Percentiles rank a stretch among this genome's conserved stretches.
Conservation (phyloP, 2,797 vertebrate genomes). For the Neomorphus geoffroyi region DNA sequence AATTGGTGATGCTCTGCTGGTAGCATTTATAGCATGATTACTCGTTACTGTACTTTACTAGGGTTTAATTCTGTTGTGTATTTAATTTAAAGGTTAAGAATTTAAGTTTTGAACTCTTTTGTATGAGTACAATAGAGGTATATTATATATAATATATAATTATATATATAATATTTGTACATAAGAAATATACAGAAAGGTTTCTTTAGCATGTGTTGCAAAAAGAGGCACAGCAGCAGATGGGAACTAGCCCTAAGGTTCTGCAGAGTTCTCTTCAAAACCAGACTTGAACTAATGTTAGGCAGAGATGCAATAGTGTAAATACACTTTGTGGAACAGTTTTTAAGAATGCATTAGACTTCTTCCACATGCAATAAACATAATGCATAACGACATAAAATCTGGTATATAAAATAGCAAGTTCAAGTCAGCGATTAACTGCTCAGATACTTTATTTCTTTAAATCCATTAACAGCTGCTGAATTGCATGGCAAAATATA, state of each 20-base stretch:
- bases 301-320: neutral
- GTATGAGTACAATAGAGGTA: neutral
- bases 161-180: neutral
- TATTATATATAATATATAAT: too few species aligned
- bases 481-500: neutral
- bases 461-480: neutral
- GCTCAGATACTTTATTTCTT: slow-evolving; percentile 39
- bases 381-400: neutral
- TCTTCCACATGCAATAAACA: neutral
- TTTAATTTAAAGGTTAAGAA: neutral
- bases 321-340: neutral
- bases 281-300: neutral
- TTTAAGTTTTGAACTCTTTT: neutral
- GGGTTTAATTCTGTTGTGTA: neutral
- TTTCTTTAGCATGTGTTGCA: neutral
- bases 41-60: neutral
- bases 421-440: neutral
- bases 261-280: neutral
- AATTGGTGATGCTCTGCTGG: neutral
- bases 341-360: neutral
- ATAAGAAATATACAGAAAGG: neutral
- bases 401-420: neutral
- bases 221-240: neutral
- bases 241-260: neutral
- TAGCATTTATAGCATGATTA: neutral